Conservation (phyloP, 2,113 vertebrate species). For the Silurus meridionalis region DNA sequence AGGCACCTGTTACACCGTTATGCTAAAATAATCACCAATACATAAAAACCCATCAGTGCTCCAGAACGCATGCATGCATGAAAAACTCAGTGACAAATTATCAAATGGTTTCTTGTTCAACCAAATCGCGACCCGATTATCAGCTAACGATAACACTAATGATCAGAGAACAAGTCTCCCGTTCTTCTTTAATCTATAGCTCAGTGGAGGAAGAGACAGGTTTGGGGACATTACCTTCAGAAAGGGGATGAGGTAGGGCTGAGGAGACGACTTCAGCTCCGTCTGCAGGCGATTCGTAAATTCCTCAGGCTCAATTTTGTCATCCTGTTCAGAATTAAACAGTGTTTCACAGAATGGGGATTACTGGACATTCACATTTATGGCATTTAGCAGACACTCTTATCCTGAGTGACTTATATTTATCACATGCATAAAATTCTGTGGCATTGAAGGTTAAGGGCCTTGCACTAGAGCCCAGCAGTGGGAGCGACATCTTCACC, state of each 20-base stretch:
- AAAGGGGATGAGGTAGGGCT: conserved; percentile 88
- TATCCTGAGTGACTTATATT: too few species aligned
- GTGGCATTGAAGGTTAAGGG: too few species aligned
- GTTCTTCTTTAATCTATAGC: background rate
- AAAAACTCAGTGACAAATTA: background rate
- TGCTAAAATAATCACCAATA: background rate
- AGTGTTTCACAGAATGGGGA: background rate
- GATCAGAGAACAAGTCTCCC: background rate
- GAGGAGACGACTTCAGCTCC: conserved; percentile 87
- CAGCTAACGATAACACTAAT: background rate
- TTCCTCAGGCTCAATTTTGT: conserved; percentile 87
- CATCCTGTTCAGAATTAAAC: conserved; percentile 71
- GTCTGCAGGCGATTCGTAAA: conserved; percentile 85
- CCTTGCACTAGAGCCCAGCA: too few species aligned
- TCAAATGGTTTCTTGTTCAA: background rate
- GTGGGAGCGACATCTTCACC: too few species aligned
- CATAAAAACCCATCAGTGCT: background rate
- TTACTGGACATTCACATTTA: background rate
- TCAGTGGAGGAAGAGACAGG: background rate
- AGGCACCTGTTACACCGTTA: background rate
- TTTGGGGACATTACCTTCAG: conserved; percentile 75
- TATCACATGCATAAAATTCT: too few species aligned
- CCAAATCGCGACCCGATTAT: background rate
- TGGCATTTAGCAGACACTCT: too few species aligned
- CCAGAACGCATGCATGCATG: too few species aligned